These are phyloP conservation scores for Sebastes hopkinsi DNA, from an alignment of 2,797 vertebrate genomes.

Conservation along the genomic window DNA sequence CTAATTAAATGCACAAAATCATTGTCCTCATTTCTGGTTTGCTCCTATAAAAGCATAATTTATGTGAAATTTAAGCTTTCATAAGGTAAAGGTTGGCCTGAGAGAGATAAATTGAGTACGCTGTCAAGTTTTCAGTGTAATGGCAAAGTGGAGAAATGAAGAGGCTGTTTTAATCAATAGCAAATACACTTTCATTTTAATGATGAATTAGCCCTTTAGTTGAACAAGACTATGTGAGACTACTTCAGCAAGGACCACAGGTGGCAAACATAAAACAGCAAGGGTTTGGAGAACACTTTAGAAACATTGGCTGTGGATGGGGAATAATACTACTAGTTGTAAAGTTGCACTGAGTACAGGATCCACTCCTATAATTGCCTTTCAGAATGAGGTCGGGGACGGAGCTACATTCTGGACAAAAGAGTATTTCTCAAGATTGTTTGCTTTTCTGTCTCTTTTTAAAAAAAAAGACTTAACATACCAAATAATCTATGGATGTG, in stretches of 20 bases:
- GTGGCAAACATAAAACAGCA: conserved; percentile 3
- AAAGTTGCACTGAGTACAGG: conserved; percentile 6
- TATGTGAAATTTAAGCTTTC: not conserved
- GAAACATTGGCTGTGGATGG: not conserved
- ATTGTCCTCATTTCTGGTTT: not conserved
- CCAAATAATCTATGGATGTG: not conserved
- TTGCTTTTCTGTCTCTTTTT: not conserved
- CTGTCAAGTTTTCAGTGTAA: conserved; percentile 20
- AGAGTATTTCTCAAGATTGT: not conserved
- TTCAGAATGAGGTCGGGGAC: not conserved
- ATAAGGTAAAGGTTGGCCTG: conserved; percentile 1
- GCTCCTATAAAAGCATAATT: not conserved
- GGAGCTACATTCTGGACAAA: not conserved
- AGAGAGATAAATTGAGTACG: conserved; percentile 17
- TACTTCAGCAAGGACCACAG: not conserved
- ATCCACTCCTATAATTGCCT: not conserved
- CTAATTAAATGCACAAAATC: conserved; percentile 48
- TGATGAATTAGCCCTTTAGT: conserved; percentile 34
- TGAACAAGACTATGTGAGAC: conserved; percentile 9
- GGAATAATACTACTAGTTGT: not conserved
- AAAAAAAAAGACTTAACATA: not conserved
- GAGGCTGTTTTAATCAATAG: conserved; percentile 30
- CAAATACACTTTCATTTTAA: conserved; percentile 33
- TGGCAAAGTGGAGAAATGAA: conserved; percentile 29
- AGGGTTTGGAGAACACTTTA: not conserved